Evolutionary conservation across 1,140 invertebrate species (phyloP).

Genomic region (Lasioglossum baleicum): DNA sequence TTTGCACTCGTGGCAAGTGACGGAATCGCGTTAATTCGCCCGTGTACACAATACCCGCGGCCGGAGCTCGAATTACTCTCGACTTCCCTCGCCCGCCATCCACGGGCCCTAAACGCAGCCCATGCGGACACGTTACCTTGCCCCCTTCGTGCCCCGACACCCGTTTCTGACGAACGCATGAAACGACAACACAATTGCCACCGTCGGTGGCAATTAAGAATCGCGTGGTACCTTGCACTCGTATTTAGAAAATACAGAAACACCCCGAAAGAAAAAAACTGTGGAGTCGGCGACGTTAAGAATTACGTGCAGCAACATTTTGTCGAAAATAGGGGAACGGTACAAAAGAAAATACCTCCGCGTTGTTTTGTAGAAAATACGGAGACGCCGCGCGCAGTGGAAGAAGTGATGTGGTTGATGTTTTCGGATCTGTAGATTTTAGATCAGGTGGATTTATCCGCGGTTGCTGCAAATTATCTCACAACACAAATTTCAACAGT

Average conservation of each 20-base stretch:
- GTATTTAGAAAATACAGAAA: background rate
- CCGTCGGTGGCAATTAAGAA: background rate
- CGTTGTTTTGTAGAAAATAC: no score
- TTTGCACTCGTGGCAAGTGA: conserved; percentile 61
- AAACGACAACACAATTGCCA: background rate
- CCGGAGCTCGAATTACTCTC: conserved; percentile 39
- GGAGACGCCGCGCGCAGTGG: no score
- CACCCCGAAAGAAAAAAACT: no score
- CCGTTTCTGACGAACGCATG: background rate
- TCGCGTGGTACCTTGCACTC: background rate
- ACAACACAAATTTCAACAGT: no score
- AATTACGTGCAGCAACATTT: no score
- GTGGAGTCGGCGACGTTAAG: no score
- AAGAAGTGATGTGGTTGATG: no score
- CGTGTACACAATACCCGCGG: conserved; percentile 20
- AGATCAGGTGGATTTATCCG: no score
- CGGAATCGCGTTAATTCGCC: conserved; percentile 64
- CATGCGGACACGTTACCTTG: conserved; percentile 15
- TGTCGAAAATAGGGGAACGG: no score
- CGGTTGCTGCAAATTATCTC: no score
- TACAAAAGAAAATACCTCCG: no score
- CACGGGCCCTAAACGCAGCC: background rate
- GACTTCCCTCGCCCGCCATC: background rate
- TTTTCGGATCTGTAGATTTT: no score
- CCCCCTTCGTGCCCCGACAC: background rate